phyloP scores from a whole-genome alignment of 2,888 invertebrate species.

The Dendrolimus pini region DNA sequence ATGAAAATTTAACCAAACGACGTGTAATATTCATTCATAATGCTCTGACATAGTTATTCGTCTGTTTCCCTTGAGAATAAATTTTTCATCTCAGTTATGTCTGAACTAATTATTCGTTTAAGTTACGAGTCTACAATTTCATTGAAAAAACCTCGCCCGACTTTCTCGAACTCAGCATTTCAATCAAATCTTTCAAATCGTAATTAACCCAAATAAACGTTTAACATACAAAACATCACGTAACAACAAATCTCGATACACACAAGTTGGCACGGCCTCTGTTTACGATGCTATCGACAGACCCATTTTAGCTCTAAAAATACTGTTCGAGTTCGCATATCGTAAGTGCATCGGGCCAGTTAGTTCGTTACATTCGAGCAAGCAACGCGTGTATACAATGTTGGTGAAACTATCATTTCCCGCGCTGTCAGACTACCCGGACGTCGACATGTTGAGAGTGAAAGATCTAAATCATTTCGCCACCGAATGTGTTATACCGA shows the following conservation, averaged over 20 bases:
- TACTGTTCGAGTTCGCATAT: constrained; percentile 24
- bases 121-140: too few species aligned
- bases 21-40: too few species aligned
- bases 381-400: constrained; percentile 45
- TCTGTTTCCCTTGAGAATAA: too few species aligned
- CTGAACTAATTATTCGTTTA: too few species aligned
- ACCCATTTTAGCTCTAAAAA: constrained; percentile 28
- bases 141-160: too few species aligned
- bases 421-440: constrained; percentile 37
- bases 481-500: constrained; percentile 55
- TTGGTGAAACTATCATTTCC: constrained; percentile 53
- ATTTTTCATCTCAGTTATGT: too few species aligned
- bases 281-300: not conserved
- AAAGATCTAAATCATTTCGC: constrained; percentile 51
- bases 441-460: constrained; percentile 55
- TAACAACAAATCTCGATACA: not conserved
- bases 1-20: too few species aligned
- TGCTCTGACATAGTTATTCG: too few species aligned
- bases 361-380: constrained; percentile 25
- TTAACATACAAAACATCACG: not conserved
- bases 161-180: not conserved
- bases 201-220: not conserved
- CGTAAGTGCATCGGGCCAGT: constrained; percentile 21
- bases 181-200: not conserved
- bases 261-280: not conserved